These are phyloP conservation scores for Lithophane socia DNA, from an alignment of 2,888 invertebrate species.

Conservation along the genomic window DNA sequence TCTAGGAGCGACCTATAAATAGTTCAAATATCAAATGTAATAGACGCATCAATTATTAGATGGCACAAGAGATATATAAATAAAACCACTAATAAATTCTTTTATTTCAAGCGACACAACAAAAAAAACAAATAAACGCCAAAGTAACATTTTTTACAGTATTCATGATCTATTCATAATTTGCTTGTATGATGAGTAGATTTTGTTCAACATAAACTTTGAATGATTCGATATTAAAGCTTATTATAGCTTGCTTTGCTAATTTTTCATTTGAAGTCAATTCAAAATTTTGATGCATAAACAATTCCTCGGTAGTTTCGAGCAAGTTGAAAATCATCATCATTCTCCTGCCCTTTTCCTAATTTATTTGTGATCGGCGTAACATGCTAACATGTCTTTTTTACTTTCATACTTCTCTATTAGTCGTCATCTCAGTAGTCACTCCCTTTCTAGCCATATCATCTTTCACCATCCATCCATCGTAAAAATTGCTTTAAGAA, in stretches of 20 bases:
- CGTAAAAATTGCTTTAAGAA: background rate
- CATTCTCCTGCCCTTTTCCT: no score
- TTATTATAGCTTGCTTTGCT: background rate
- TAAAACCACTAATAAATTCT: no score
- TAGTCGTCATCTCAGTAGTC: no score
- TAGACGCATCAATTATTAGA: conserved; percentile 5
- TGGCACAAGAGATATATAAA: no score
- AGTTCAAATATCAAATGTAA: conserved; percentile 8
- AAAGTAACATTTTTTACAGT: no score
- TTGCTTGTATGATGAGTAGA: background rate
- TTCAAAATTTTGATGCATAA: background rate
- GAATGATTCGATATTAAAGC: background rate
- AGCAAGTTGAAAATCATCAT: background rate
- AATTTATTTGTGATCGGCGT: no score
- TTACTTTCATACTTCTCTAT: no score
- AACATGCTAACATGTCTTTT: no score
- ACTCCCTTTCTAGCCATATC: no score
- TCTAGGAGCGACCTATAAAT: conserved; percentile 21
- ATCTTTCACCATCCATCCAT: no score
- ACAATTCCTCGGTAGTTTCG: background rate
- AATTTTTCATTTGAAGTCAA: background rate
- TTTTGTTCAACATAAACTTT: background rate
- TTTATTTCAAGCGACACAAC: no score
- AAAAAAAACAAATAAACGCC: no score
- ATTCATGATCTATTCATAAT: background rate